Percentiles rank a stretch among this genome's conserved stretches.
phyloP scores from a whole-genome alignment of 2,888 invertebrate species.

The Lomographa bimaculata region DNA sequence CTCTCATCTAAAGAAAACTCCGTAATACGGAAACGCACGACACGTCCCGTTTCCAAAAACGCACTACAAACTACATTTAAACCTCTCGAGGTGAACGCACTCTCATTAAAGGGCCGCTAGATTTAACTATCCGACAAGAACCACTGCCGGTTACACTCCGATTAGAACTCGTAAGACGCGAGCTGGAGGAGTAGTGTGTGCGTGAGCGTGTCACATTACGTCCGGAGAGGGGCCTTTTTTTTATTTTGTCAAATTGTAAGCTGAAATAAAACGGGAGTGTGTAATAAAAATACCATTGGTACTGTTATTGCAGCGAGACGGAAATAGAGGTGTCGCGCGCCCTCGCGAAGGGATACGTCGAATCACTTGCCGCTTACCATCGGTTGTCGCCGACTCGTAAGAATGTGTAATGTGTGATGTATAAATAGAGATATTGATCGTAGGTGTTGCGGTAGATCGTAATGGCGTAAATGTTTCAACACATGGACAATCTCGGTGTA shows the following conservation, averaged over 20 bases:
- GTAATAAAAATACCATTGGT: conserved; percentile 81
- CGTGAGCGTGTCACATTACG: conserved; percentile 57
- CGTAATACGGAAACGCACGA: conserved; percentile 67
- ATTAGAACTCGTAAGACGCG: not conserved
- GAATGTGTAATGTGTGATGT: conserved; percentile 9
- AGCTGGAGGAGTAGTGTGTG: conserved; percentile 40
- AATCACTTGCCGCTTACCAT: conserved; percentile 17
- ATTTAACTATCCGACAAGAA: conserved; percentile 50
- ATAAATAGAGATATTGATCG: conserved; percentile 29
- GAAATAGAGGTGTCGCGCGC: conserved; percentile 68
- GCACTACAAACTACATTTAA: conserved; percentile 65
- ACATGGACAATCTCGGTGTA: conserved; percentile 7
- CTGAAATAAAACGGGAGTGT: conserved; percentile 79
- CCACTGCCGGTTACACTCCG: conserved; percentile 43
- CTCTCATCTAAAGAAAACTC: conserved; percentile 43
- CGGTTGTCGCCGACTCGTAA: not conserved
- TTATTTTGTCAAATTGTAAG: conserved; percentile 82
- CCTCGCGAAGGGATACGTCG: conserved; percentile 40
- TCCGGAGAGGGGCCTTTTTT: conserved; percentile 66
- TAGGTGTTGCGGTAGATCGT: conserved; percentile 23
- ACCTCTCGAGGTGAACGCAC: conserved; percentile 70
- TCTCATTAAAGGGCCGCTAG: conserved; percentile 76
- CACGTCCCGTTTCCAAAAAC: conserved; percentile 65
- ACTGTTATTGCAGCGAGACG: conserved; percentile 74
- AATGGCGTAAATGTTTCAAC: conserved; percentile 22